phyloP scores from a whole-genome alignment of 2,113 vertebrate species.

The Microcebus griseorufus region DNA sequence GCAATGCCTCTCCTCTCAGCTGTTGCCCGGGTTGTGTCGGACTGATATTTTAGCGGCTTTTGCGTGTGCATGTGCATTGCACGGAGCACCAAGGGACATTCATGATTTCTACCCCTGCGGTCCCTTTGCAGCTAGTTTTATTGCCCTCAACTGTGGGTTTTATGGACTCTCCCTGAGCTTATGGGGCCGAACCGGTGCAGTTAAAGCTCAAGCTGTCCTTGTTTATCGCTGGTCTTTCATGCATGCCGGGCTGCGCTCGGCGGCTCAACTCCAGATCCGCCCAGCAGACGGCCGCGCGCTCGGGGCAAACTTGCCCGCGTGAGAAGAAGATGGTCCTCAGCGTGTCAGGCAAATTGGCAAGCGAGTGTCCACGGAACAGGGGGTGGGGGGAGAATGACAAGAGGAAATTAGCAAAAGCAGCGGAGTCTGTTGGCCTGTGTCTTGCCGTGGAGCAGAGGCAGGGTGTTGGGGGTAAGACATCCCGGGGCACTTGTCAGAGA shows the following conservation, averaged over 20 bases:
- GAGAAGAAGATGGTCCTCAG: background rate
- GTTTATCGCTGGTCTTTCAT: conserved; percentile 81
- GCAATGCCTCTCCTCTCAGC: conserved; percentile 80
- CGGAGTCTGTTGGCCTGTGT: rapidly evolving
- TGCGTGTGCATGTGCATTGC: background rate
- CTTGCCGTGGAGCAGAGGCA: background rate
- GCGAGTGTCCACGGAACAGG: background rate
- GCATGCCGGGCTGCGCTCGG: conserved; percentile 68
- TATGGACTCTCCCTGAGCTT: conserved; percentile 80
- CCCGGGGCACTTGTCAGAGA: background rate
- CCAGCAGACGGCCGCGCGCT: conserved; percentile 64
- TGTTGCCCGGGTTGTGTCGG: conserved; percentile 70
- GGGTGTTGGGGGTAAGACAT: background rate
- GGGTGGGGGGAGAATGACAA: background rate
- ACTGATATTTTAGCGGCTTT: conserved; percentile 72
- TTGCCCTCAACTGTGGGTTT: conserved; percentile 72
- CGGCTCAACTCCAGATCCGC: conserved; percentile 64
- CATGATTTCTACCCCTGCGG: conserved; percentile 70
- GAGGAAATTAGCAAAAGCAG: rapidly evolving
- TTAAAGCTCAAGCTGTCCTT: conserved; percentile 79
- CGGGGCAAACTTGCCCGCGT: conserved; percentile 32
- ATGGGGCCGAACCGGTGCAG: conserved; percentile 78
- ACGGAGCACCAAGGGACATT: conserved; percentile 65
- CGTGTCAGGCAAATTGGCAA: background rate
- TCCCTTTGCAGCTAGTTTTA: conserved; percentile 81